A percentile compares a stretch with the other conserved stretches of the same genome.
Evolutionary conservation across 2,113 vertebrate genomes (phyloP).

Genomic region (Muntiacus reevesi): DNA sequence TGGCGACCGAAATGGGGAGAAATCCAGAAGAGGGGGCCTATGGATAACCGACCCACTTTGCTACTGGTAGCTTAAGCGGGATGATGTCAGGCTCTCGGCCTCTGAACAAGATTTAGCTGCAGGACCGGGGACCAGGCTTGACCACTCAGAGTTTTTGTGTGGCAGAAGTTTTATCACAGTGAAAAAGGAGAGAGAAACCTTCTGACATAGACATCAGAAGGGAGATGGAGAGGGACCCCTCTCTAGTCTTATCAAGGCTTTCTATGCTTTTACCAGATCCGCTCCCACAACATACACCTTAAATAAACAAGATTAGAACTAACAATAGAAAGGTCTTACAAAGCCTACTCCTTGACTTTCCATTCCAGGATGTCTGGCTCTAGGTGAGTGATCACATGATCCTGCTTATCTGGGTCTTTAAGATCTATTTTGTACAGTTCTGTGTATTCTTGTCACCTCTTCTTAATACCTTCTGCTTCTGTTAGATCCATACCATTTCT

Average conservation of each 20-base stretch:
- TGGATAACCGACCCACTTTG: rapidly evolving
- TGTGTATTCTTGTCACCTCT: neutral
- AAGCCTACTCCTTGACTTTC: neutral
- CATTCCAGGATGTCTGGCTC: neutral
- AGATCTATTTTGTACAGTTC: neutral
- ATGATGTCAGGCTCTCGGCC: neutral
- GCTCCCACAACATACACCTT: neutral
- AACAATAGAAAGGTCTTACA: neutral
- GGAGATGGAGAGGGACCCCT: neutral
- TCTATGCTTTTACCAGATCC: neutral
- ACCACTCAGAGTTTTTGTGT: neutral
- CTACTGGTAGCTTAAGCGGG: neutral
- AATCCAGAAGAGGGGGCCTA: neutral
- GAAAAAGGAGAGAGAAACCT: neutral
- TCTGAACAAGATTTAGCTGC: neutral
- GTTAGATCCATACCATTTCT: neutral
- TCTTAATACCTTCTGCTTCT: neutral
- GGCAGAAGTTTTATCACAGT: neutral
- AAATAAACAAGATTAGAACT: neutral
- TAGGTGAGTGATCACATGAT: neutral
- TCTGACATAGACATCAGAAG: neutral
- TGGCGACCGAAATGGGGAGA: rapidly evolving
- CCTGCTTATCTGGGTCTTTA: neutral
- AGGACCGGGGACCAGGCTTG: neutral
- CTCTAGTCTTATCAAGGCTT: neutral